Evolutionary conservation across 2,113 vertebrate species (phyloP).

Genomic region (Axis porcinus): DNA sequence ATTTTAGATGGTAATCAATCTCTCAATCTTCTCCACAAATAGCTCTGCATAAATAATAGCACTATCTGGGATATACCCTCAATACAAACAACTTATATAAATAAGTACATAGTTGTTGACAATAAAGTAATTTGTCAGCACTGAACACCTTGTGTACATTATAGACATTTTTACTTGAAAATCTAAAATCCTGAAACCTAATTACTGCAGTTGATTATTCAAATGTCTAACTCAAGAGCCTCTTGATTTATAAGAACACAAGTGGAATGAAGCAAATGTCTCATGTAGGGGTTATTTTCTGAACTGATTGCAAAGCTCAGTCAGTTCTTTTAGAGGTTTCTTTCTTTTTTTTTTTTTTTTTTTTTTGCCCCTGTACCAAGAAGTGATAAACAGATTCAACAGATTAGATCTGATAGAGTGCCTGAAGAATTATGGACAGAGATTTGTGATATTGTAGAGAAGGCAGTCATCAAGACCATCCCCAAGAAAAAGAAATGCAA

Average conservation of each 20-base stretch:
- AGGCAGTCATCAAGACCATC: not conserved
- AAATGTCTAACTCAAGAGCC: not conserved
- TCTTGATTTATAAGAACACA: not conserved
- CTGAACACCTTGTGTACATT: not conserved
- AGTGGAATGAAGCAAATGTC: not conserved
- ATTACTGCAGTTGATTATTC: not conserved
- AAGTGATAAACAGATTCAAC: not conserved
- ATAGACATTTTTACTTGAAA: not conserved
- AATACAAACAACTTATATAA: not conserved
- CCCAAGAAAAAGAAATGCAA: not conserved
- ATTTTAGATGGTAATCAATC: not conserved
- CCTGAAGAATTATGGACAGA: not conserved
- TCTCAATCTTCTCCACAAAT: not conserved
- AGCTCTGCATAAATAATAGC: not conserved
- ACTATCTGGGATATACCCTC: not conserved
- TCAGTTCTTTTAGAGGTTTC: not conserved
- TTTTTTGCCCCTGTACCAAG: not conserved
- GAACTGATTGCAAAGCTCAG: not conserved
- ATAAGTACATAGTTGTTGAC: not conserved
- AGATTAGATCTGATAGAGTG: not conserved
- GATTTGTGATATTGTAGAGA: not conserved
- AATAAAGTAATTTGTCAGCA: not conserved
- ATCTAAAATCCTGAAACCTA: not conserved
- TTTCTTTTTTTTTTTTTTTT: not conserved
- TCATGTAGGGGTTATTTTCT: accelerated